phyloP scores from a whole-genome alignment of 2,113 vertebrate species.

The Anser cygnoides region DNA sequence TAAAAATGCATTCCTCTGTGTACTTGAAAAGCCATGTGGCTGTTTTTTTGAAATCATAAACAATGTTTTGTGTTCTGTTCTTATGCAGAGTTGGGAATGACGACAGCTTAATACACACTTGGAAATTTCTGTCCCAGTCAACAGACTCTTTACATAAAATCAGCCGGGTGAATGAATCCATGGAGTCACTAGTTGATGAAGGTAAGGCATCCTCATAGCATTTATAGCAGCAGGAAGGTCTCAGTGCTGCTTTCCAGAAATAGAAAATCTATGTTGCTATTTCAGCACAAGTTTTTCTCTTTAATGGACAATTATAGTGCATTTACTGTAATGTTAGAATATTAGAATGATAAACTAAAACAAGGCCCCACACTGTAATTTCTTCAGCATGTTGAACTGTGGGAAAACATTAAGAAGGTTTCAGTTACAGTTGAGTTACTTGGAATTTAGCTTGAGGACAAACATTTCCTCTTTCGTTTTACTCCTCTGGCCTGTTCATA shows the following conservation, averaged over 20 bases:
- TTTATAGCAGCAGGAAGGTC: not conserved
- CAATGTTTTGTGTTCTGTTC: not conserved
- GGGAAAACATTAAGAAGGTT: not conserved
- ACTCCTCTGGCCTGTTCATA: not conserved
- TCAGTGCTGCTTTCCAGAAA: not conserved
- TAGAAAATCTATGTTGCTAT: not conserved
- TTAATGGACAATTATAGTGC: not conserved
- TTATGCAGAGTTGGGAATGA: slow-evolving; percentile 87
- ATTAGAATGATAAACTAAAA: not conserved
- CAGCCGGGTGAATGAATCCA: slow-evolving; percentile 91
- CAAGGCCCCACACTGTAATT: not conserved
- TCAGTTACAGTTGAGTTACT: not conserved
- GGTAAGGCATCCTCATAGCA: slow-evolving; percentile 74
- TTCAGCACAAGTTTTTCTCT: not conserved
- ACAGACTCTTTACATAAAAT: slow-evolving; percentile 95
- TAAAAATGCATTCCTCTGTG: not conserved
- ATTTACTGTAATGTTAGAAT: not conserved
- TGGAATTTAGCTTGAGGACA: not conserved
- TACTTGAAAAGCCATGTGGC: not conserved
- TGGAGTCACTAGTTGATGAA: slow-evolving; percentile 93
- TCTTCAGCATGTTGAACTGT: not conserved
- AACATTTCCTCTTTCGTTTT: not conserved
- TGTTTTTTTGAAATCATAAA: not conserved
- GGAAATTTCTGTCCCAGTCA: slow-evolving; percentile 92
- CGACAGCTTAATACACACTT: slow-evolving; percentile 86